Percentiles rank a stretch among this genome's conserved stretches.
Conservation (phyloP, 2,888 invertebrate species). For the Ptychoptera contaminata region DNA sequence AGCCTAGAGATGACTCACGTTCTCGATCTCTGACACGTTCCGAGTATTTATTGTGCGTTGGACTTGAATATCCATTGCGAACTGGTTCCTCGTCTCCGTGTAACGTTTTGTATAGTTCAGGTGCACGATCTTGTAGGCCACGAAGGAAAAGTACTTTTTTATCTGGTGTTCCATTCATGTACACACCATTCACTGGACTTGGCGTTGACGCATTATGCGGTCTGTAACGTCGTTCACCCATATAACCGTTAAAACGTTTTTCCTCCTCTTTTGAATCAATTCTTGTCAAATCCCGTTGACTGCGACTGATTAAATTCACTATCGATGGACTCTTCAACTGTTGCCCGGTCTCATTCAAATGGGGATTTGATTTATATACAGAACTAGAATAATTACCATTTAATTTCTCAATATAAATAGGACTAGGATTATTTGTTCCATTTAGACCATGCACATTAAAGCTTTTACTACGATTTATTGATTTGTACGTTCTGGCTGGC, state of each 20-base stretch:
- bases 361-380: constrained; percentile 65
- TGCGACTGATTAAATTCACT: constrained; percentile 69
- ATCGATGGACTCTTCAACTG: constrained; percentile 74
- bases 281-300: constrained; percentile 61
- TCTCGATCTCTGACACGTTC: constrained; percentile 11
- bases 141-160: constrained; percentile 53
- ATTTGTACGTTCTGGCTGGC: constrained; percentile 64
- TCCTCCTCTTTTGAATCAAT: constrained; percentile 25
- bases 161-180: constrained; percentile 36
- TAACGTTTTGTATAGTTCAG: constrained; percentile 53
- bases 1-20: constrained; percentile 21
- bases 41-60: constrained; percentile 29
- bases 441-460: constrained; percentile 60
- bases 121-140: constrained; percentile 51
- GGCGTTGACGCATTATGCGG: constrained; percentile 6
- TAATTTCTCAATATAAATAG: constrained; percentile 27
- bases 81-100: constrained; percentile 45
- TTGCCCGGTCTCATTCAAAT: constrained; percentile 54
- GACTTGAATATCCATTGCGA: constrained; percentile 24
- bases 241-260: constrained; percentile 16
- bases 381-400: constrained; percentile 19
- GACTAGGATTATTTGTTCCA: constrained; percentile 33
- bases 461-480: constrained; percentile 66
- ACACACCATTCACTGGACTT: constrained; percentile 12
- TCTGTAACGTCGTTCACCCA: constrained; percentile 11